A percentile compares a stretch with the other conserved stretches of the same genome.
Evolutionary conservation across 2,113 vertebrate species (phyloP).

Genomic region (Sebastes fasciatus): DNA sequence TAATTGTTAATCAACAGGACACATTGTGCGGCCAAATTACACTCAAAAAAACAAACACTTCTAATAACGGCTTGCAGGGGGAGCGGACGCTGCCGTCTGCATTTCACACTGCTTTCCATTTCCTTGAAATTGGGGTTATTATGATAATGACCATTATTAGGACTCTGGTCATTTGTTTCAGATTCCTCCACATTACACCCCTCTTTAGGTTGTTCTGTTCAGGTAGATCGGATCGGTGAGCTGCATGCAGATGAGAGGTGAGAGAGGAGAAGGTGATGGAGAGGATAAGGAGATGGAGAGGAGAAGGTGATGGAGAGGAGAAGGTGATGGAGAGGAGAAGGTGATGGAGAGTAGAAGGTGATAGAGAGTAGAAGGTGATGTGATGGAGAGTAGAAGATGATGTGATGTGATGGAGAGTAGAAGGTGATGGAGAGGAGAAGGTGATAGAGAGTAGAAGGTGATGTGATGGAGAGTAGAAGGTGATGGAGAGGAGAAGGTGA

Average conservation of each 20-base stretch:
- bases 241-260: conserved; percentile 34
- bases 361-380: too few species aligned
- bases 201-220: conserved; percentile 14
- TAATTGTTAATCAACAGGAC: conserved; percentile 81
- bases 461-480: too few species aligned
- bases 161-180: conserved; percentile 63
- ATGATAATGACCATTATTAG: conserved; percentile 78
- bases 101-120: conserved; percentile 80
- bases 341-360: too few species aligned
- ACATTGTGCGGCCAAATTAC: conserved; percentile 68
- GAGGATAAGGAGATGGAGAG: too few species aligned
- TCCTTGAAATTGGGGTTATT: conserved; percentile 75
- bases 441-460: too few species aligned
- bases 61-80: conserved; percentile 70
- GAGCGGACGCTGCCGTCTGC: conserved; percentile 5
- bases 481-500: too few species aligned
- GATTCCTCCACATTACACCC: conserved; percentile 47
- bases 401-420: too few species aligned
- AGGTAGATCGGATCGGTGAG: background rate
- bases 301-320: background rate
- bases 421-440: too few species aligned
- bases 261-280: background rate
- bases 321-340: too few species aligned
- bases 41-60: conserved; percentile 60
- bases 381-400: too few species aligned